phyloP scores from a whole-genome alignment of 2,797 vertebrate genomes.

The Tarsius wallacei region DNA sequence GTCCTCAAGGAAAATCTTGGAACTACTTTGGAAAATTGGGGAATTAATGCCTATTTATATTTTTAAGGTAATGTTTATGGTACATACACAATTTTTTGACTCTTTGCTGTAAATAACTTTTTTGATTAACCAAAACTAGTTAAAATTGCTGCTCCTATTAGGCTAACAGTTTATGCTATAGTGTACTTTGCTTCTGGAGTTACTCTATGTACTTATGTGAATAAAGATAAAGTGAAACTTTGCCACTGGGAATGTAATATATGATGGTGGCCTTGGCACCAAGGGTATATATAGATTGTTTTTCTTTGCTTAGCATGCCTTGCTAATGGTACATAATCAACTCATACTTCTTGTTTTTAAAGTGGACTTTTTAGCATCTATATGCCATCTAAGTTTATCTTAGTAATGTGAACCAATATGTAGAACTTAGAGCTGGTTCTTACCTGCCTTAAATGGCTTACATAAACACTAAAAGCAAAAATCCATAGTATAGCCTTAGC shows the following conservation, averaged over 20 bases:
- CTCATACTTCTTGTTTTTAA: slow-evolving; percentile 55
- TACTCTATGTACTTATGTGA: not conserved
- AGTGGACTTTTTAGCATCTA: slow-evolving; percentile 14
- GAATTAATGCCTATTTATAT: not conserved
- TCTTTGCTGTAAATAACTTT: slow-evolving; percentile 2
- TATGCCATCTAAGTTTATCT: slow-evolving; percentile 57
- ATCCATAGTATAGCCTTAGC: not conserved
- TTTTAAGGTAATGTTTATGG: slow-evolving; percentile 46
- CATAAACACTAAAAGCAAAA: slow-evolving; percentile 59
- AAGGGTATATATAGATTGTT: not conserved
- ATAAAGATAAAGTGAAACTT: not conserved
- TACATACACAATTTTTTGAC: not conserved
- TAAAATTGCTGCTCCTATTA: slow-evolving; percentile 5
- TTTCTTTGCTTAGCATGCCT: not conserved
- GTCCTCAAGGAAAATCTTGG: not conserved
- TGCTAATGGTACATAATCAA: not conserved
- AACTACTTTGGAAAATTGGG: slow-evolving; percentile 7
- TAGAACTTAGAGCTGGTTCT: slow-evolving; percentile 19
- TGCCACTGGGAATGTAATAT: not conserved
- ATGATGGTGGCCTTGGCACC: too few relatives aligned
- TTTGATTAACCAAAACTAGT: not conserved
- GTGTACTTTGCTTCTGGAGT: not conserved
- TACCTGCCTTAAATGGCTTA: not conserved
- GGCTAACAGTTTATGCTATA: not conserved
- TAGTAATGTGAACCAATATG: not conserved